A percentile compares a stretch with the other conserved stretches of the same genome.
These are phyloP conservation scores for Sebastiscus albofasciatus DNA, from an alignment of 2,797 vertebrate species.

Conservation along the genomic window DNA sequence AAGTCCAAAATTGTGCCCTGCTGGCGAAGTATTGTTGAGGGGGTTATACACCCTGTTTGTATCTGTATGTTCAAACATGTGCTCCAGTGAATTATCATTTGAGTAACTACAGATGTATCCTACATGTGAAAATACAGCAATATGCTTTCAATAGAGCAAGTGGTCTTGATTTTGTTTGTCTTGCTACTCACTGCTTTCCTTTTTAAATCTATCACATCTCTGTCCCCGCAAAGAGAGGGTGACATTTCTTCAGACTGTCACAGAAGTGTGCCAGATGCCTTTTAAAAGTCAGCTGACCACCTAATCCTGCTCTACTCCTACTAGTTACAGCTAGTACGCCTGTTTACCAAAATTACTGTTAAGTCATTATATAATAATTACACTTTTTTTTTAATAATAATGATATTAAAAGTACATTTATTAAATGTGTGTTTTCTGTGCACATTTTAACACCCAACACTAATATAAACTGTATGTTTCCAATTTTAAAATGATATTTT, in stretches of 20 bases:
- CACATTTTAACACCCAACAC: not conserved
- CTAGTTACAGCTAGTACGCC: not conserved
- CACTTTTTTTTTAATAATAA: not conserved
- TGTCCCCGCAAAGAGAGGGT: not conserved
- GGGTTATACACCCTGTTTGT: slow-evolving; percentile 13
- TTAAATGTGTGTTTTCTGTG: not conserved
- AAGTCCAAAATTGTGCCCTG: slow-evolving; percentile 29
- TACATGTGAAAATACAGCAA: slow-evolving; percentile 68
- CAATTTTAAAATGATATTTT: not conserved
- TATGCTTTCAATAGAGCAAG: slow-evolving; percentile 30
- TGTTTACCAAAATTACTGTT: not conserved
- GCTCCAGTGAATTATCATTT: slow-evolving; percentile 32
- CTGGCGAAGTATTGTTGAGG: slow-evolving; percentile 21
- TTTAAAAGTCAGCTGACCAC: slow-evolving; percentile 55
- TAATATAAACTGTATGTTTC: not conserved
- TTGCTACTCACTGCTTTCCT: not conserved
- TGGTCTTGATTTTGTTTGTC: slow-evolving; percentile 10
- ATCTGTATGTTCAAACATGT: slow-evolving; percentile 37
- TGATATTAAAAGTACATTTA: not conserved
- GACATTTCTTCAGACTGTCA: slow-evolving; percentile 32
- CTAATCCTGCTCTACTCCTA: not conserved
- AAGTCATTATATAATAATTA: not conserved
- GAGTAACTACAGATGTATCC: slow-evolving; percentile 43
- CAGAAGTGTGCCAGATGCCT: slow-evolving; percentile 64
- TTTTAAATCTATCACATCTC: not conserved